phyloP scores from a whole-genome alignment of 53 echinoderm and acorn worm genomes.

The Glandiceps talaboti region DNA sequence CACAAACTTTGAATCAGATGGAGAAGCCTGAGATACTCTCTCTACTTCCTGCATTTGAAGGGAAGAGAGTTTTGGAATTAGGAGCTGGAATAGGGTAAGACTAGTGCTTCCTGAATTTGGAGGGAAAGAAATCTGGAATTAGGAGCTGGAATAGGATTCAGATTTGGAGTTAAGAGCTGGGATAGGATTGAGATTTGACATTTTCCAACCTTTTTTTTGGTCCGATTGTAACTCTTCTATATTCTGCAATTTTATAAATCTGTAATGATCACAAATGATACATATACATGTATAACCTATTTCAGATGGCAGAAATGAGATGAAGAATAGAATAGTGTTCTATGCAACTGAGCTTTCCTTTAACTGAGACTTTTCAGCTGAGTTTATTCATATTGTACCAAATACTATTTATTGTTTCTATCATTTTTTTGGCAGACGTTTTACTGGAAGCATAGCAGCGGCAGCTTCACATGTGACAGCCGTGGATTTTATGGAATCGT shows the following conservation, averaged over 20 bases:
- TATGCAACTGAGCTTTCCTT: background rate
- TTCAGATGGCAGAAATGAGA: background rate
- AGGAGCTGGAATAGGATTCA: too few relatives aligned
- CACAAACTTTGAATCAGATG: constrained; percentile 26
- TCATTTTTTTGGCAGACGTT: constrained; percentile 39
- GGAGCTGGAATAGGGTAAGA: constrained; percentile 84
- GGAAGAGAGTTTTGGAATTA: constrained; percentile 80
- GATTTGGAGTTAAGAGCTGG: too few relatives aligned
- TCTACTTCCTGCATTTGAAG: constrained; percentile 57
- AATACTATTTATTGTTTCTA: background rate
- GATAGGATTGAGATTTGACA: too few relatives aligned
- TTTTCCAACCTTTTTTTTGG: too few relatives aligned
- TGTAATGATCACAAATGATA: too few relatives aligned
- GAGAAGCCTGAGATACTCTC: constrained; percentile 69
- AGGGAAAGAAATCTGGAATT: too few relatives aligned
- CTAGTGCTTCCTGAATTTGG: background rate
- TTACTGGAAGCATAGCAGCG: constrained; percentile 53
- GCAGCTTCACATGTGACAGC: constrained; percentile 65
- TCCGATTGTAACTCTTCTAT: too few relatives aligned
- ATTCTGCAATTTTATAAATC: too few relatives aligned
- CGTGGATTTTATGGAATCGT: constrained; percentile 83
- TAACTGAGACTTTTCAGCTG: background rate
- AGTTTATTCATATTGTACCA: background rate
- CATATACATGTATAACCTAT: background rate
- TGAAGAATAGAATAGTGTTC: background rate